Base-by-base conservation (phyloP, 2,113 vertebrate species). In the Vulpes ferrilata region DNA sequence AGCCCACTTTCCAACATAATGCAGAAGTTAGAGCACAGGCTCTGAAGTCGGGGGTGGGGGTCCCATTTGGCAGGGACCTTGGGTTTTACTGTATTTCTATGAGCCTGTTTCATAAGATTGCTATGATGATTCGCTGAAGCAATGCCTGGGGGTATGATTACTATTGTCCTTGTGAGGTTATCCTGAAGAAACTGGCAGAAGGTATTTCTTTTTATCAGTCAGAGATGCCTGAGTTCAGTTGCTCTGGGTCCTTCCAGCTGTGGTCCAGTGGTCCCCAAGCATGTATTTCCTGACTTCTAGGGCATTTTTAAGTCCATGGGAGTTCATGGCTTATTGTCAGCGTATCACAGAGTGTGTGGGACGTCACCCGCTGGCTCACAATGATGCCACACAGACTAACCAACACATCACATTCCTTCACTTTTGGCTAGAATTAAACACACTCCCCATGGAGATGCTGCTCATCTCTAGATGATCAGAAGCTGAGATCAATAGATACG, bases 391-490 rank as follows among this genome's bases (percentile, higher is more conserved):
- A 11, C 11, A 3, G 35, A 27, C 53, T 59, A 23, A 32, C 27
- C 38, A 51, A n/a, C 30, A 55, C 0, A 19, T 35, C 57, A 22
- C 1, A n/a, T 4, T 59, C 48, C 38, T 67, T 84, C 22, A 64
- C 64, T 95, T 80, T 64, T 11, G 79, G 79, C 64, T 92, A 38
- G 55, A 79, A 82, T 55, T 62, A 60, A 81, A 67, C 78, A 74
- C 73, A 82, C 60, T 88, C 53, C 53, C 64, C 12, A 53, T 8
- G 22, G 57, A 90, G 80, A 89, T 9, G 19, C 8, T 32, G 48
- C 65, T 82, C 55, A 62, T 78, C 51, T 76, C 65, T 62, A 7
- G 9, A 74, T n/a, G 79, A 64, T 20, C 67, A 48, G 79, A 83
- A 81, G 53, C 8, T n/a, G 7, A 91, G 67, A 67, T 69, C 60